Percentiles rank a stretch among this genome's conserved stretches.
phyloP scores from a whole-genome alignment of 2,888 invertebrate genomes.

The Ophion obscuratus region DNA sequence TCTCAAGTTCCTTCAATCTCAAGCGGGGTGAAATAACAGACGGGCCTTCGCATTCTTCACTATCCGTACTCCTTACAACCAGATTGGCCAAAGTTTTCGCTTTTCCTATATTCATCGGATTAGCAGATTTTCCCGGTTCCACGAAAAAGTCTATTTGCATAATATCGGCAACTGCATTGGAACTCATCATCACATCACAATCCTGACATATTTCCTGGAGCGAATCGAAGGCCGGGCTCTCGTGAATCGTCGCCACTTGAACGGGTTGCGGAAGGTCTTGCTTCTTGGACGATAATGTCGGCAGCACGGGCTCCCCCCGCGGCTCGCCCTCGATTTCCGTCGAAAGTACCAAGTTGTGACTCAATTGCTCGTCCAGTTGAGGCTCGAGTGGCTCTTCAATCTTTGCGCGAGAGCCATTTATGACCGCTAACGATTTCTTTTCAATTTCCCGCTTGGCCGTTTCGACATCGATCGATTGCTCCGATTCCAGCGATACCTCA shows the following conservation, averaged over 20 bases:
- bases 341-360: constrained; percentile 79
- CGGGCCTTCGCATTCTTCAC: constrained; percentile 78
- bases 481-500: constrained; percentile 75
- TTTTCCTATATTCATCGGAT: constrained; percentile 22
- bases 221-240: constrained; percentile 77
- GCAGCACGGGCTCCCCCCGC: constrained; percentile 23
- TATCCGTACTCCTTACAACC: constrained; percentile 33
- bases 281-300: background rate
- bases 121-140: constrained; percentile 68
- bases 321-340: constrained; percentile 77
- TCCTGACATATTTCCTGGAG: constrained; percentile 75
- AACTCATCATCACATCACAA: constrained; percentile 77
- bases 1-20: constrained; percentile 79
- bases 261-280: constrained; percentile 38
- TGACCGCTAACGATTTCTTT: constrained; percentile 66
- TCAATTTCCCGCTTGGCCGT: constrained; percentile 77
- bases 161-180: constrained; percentile 77
- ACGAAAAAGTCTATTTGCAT: constrained; percentile 75
- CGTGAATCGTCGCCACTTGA: constrained; percentile 74
- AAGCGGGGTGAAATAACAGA: constrained; percentile 78
- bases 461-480: constrained; percentile 68
- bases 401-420: constrained; percentile 73
- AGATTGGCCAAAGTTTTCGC: constrained; percentile 49
- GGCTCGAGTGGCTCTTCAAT: constrained; percentile 78
- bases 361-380: constrained; percentile 60